Evolutionary conservation across 2,888 invertebrate species (phyloP).

Genomic region (Boloria selene): DNA sequence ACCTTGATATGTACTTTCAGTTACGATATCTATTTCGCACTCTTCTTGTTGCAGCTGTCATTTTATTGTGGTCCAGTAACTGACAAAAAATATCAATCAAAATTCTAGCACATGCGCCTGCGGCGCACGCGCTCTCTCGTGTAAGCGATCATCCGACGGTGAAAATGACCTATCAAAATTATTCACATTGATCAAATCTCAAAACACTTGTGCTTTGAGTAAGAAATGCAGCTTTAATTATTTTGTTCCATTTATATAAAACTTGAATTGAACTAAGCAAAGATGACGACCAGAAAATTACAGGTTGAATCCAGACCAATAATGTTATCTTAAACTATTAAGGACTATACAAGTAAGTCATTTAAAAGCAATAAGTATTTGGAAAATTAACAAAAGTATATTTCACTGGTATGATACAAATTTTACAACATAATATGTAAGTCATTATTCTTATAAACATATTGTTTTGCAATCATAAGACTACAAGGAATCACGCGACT

Average conservation of each 20-base stretch:
- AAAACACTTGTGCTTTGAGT: conserved; percentile 1
- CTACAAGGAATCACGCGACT: conserved; percentile 74
- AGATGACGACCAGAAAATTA: too few relatives aligned
- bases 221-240: conserved; percentile 2
- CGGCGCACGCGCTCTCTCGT: conserved; percentile 63
- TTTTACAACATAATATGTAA: too few relatives aligned
- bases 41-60: conserved; percentile 79
- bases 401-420: too few relatives aligned
- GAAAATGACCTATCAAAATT: conserved; percentile 21
- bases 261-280: too few relatives aligned
- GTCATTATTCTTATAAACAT: conserved; percentile 34
- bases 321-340: too few relatives aligned
- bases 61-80: conserved; percentile 80
- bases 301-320: too few relatives aligned
- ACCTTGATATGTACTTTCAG: conserved; percentile 79
- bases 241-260: too few relatives aligned
- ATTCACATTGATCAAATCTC: background rate
- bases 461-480: conserved; percentile 74
- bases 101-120: conserved; percentile 81
- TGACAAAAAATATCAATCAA: conserved; percentile 82
- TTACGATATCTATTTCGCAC: conserved; percentile 79
- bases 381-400: too few relatives aligned
- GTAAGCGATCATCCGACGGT: conserved; percentile 46
- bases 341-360: too few relatives aligned
- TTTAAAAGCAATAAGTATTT: too few relatives aligned